Evolutionary conservation across 2,113 vertebrate species (phyloP), one percentile per base, ranked within the genome.

Genomic region (Anarrhichthys ocellatus): DNA sequence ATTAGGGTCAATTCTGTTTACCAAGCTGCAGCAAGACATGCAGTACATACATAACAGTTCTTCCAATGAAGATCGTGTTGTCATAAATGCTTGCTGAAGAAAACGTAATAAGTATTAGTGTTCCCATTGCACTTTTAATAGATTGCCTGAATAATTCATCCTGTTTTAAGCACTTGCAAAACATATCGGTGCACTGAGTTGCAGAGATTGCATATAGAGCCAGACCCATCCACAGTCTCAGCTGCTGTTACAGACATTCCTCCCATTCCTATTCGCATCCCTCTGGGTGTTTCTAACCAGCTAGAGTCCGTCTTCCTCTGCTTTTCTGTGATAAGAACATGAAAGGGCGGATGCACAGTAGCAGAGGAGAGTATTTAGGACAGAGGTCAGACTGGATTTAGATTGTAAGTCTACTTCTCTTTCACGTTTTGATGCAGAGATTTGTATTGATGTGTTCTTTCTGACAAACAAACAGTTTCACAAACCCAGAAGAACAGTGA

Each of bases 231-330:
- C 74, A 42, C 66, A 42, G 67, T 22, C 38, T 82, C 79, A 80
- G 82, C 76, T 88, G 86, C 81, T 89, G 91, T 66, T 59, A 58
- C 70, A 78, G 80, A 88, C 91, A 93, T 94, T 93, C 92, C 78
- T 93, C 70, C 83, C 89, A 92, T 94, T 93, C 92, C 86, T 92
- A 9, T 65, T 70, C 48, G 86, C 87, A 83, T 88, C 91, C 73
- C 80, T 86, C 73, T 73, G 90, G 81, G 88, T 64, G 22, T 89
- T 79, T 85, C 84, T 77, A 38, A 62, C 42, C 70, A 72, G 80
- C 75, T 76, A 48, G 73, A 80, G 73, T 85, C 84, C 72, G 74
- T 85, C 76, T 88, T 83, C 70, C 56, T 9, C 87, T 73, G 66
- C 69, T 78, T 79, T 34, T 83, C 76, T 79, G 73, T 54, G 90